These are phyloP conservation scores for Apantesis nais DNA, from an alignment of 2,888 invertebrate species.

Conservation along the genomic window DNA sequence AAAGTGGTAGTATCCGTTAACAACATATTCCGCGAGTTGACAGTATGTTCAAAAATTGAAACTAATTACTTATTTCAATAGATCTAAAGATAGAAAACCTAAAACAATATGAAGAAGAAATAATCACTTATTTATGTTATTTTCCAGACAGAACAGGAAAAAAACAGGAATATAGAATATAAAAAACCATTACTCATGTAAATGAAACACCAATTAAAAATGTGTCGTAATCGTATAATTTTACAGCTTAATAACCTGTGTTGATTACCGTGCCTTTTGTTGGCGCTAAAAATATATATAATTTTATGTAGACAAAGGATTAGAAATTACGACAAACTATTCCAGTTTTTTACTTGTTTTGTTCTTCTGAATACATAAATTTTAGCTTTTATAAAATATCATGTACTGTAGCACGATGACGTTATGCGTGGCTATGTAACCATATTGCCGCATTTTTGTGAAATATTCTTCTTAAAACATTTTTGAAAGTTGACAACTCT, in stretches of 20 bases:
- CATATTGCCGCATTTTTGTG: no score
- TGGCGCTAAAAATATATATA: not conserved
- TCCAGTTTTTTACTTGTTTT: no score
- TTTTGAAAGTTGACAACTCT: not conserved
- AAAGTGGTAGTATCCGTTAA: slow-evolving; percentile 57
- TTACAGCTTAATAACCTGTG: not conserved
- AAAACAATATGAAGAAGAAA: not conserved
- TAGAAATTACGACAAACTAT: not conserved
- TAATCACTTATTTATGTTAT: not conserved
- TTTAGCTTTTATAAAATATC: not conserved
- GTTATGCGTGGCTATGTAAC: no score
- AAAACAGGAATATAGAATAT: not conserved
- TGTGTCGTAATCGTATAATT: not conserved
- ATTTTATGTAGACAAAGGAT: not conserved
- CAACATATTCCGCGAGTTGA: slow-evolving; percentile 20
- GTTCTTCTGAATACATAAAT: not conserved
- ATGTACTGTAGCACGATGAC: no score
- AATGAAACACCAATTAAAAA: not conserved
- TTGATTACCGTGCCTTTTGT: not conserved
- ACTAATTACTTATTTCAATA: not conserved
- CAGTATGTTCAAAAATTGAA: not conserved
- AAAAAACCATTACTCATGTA: no score
- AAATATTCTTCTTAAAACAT: not conserved
- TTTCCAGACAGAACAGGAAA: no score
- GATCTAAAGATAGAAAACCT: not conserved